phyloP scores from a whole-genome alignment of 2,888 invertebrate species.

The Geotrupes spiniger region DNA sequence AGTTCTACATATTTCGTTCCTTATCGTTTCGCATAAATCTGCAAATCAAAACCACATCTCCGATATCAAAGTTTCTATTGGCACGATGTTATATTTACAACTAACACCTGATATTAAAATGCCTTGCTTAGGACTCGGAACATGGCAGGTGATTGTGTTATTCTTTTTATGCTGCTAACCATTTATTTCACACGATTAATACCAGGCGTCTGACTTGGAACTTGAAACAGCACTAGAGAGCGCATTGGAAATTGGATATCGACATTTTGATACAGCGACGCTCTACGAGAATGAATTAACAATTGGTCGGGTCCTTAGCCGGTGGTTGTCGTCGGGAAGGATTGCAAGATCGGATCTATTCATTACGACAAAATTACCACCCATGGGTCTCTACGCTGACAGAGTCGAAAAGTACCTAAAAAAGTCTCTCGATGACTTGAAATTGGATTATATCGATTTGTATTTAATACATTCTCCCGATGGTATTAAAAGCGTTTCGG shows the following conservation, averaged over 20 bases:
- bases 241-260: slow-evolving; percentile 72
- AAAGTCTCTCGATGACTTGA: slow-evolving; percentile 64
- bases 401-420: slow-evolving; percentile 61
- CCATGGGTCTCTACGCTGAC: slow-evolving; percentile 58
- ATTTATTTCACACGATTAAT: slow-evolving; percentile 3
- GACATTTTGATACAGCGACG: slow-evolving; percentile 77
- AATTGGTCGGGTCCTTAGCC: slow-evolving; percentile 68
- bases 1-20: too few species aligned
- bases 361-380: slow-evolving; percentile 75
- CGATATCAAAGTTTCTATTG: too few species aligned
- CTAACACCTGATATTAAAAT: slow-evolving; percentile 57
- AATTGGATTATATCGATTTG: slow-evolving; percentile 74
- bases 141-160: slow-evolving; percentile 82
- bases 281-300: slow-evolving; percentile 72
- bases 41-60: too few species aligned
- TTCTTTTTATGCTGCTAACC: slow-evolving; percentile 30
- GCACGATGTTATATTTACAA: slow-evolving; percentile 5
- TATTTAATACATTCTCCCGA: slow-evolving; percentile 77
- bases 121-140: slow-evolving; percentile 74
- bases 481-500: slow-evolving; percentile 54
- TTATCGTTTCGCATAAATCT: too few species aligned
- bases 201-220: slow-evolving; percentile 62
- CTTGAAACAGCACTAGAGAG: slow-evolving; percentile 62
- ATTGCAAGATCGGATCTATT: slow-evolving; percentile 73
- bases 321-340: slow-evolving; percentile 66